These are phyloP conservation scores for Zalophus californianus DNA, from an alignment of 2,797 vertebrate genomes.

Conservation along the genomic window DNA sequence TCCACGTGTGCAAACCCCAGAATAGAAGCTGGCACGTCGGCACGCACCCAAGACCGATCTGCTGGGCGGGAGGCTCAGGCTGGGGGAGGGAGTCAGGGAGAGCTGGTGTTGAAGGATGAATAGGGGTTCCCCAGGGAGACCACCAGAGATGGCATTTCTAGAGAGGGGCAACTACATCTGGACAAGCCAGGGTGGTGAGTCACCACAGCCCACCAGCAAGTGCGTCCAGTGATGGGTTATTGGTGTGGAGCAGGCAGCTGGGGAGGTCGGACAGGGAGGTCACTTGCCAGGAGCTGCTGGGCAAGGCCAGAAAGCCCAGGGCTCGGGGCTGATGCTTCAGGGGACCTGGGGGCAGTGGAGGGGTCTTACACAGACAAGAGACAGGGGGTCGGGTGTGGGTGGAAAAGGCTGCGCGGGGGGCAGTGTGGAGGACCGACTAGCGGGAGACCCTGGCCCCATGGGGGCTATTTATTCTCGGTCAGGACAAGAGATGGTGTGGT, in stretches of 20 bases:
- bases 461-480: accelerated
- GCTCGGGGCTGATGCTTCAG: neutral
- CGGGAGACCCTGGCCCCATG: neutral
- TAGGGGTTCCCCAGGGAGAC: neutral
- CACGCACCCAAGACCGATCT: neutral
- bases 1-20: neutral
- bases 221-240: neutral
- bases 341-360: neutral
- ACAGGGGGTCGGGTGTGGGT: too few species aligned
- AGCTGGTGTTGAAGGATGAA: neutral
- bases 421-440: neutral
- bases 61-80: neutral
- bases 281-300: too few species aligned
- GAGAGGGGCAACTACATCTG: neutral
- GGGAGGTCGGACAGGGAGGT: accelerated
- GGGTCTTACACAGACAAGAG: neutral
- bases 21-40: accelerated
- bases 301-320: neutral
- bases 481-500: neutral
- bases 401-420: neutral
- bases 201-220: accelerated
- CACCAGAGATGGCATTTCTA: neutral
- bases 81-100: neutral
- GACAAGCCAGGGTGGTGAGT: neutral
- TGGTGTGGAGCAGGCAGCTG: neutral